Conservation (phyloP, 2,113 vertebrate genomes). For the Arothron firmamentum region DNA sequence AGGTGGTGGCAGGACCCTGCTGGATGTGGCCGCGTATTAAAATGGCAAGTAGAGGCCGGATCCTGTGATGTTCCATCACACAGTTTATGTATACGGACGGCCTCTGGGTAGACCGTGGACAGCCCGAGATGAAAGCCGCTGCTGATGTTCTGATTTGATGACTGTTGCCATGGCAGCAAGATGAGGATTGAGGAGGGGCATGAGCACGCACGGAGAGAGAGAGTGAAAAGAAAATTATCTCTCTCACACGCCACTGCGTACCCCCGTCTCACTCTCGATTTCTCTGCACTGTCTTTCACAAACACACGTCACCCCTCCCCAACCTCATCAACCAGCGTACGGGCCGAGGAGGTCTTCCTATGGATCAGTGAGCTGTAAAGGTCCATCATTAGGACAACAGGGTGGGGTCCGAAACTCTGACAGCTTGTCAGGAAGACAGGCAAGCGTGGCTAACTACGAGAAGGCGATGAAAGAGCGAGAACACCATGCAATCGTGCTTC, state of each 20-base stretch:
- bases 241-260: neutral
- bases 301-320: slow-evolving; percentile 18
- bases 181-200: slow-evolving; percentile 51
- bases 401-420: slow-evolving; percentile 56
- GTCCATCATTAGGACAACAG: slow-evolving; percentile 66
- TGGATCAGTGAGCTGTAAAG: slow-evolving; percentile 67
- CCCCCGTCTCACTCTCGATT: neutral
- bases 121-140: slow-evolving; percentile 55
- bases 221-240: slow-evolving; percentile 37
- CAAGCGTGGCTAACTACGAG: slow-evolving; percentile 62
- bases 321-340: slow-evolving; percentile 27
- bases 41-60: slow-evolving; percentile 30
- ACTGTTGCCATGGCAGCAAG: slow-evolving; percentile 70
- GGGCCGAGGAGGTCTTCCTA: slow-evolving; percentile 50
- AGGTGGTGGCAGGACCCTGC: slow-evolving; percentile 33
- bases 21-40: slow-evolving; percentile 41
- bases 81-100: slow-evolving; percentile 61
- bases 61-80: slow-evolving; percentile 48
- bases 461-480: slow-evolving; percentile 44
- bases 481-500: slow-evolving; percentile 20
- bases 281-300: slow-evolving; percentile 9
- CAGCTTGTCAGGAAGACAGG: slow-evolving; percentile 62
- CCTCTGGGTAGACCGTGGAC: slow-evolving; percentile 50
- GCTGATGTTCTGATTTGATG: slow-evolving; percentile 72
- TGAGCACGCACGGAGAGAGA: slow-evolving; percentile 29